phyloP scores from a whole-genome alignment of 2,888 invertebrate genomes.

The Cremastinae sp. region DNA sequence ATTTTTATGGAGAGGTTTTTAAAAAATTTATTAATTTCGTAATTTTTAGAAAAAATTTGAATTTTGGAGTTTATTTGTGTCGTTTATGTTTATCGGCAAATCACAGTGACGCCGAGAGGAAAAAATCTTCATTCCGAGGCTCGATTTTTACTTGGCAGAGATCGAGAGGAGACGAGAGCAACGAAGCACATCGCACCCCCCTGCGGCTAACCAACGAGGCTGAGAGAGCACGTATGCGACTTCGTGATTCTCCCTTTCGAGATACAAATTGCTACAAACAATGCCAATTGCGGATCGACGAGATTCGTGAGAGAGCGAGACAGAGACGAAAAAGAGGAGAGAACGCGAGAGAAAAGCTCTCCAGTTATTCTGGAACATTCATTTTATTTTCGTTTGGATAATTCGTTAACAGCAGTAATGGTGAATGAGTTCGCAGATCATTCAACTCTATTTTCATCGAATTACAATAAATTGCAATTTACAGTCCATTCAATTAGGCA shows the following conservation, averaged over 20 bases:
- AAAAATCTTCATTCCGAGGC: slow-evolving; percentile 49
- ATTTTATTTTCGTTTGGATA: slow-evolving; percentile 26
- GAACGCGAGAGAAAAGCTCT: slow-evolving; percentile 31
- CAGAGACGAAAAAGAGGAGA: slow-evolving; percentile 17
- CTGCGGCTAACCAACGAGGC: slow-evolving; percentile 52
- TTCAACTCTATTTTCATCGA: not conserved
- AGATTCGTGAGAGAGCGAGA: slow-evolving; percentile 39
- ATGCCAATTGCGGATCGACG: slow-evolving; percentile 65
- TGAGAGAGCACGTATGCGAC: slow-evolving; percentile 56
- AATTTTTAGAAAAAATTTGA: not conserved
- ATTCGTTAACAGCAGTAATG: not conserved
- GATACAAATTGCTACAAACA: slow-evolving; percentile 69
- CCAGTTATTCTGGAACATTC: slow-evolving; percentile 21
- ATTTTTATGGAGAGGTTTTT: not conserved
- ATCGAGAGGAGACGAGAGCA: slow-evolving; percentile 51
- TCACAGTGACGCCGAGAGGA: slow-evolving; percentile 6
- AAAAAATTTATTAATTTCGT: not conserved
- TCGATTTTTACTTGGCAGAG: slow-evolving; percentile 50
- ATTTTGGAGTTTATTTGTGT: slow-evolving; percentile 61
- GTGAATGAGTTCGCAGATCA: not conserved
- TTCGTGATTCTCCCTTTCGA: slow-evolving; percentile 64
- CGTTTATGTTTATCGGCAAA: slow-evolving; percentile 58
- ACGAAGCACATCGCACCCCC: slow-evolving; percentile 41
- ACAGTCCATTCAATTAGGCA: not conserved
- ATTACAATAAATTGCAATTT: no score